Percentiles rank a stretch among this genome's conserved stretches.
Conservation (phyloP, 2,888 invertebrate species). For the Cerceris ruficornis region DNA sequence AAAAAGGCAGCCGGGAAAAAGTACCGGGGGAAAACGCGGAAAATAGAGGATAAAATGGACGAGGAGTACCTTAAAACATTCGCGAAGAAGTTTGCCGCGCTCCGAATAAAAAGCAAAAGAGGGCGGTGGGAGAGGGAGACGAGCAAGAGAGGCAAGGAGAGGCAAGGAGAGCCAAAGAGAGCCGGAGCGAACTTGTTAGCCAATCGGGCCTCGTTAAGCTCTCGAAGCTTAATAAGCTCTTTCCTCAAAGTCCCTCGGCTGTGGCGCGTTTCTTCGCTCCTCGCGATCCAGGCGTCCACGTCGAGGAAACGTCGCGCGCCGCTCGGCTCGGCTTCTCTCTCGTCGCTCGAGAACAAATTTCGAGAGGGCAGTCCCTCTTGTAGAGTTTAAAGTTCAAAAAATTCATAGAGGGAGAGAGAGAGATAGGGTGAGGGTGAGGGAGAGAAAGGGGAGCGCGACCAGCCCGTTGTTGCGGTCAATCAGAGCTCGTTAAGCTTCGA, state of each 20-base stretch:
- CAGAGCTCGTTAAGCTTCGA: conserved; percentile 46
- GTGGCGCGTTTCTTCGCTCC: background rate
- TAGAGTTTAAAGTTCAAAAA: no score
- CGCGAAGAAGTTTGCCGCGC: conserved; percentile 27
- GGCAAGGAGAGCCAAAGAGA: no score
- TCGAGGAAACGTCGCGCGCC: background rate
- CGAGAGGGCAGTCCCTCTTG: no score
- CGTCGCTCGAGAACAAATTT: no score
- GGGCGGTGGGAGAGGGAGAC: background rate
- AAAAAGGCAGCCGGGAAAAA: conserved; percentile 25
- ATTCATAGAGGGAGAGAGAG: background rate
- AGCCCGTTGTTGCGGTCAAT: conserved; percentile 39
- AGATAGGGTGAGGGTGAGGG: background rate
- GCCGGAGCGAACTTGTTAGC: background rate
- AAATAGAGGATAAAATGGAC: conserved; percentile 27
- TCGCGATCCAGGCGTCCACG: background rate
- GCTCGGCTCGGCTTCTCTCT: background rate
- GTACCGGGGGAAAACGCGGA: background rate
- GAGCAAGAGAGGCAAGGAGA: no score
- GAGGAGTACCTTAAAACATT: conserved; percentile 38
- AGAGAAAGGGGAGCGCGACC: conserved; percentile 6
- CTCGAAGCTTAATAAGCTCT: conserved; percentile 19
- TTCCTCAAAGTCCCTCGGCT: background rate
- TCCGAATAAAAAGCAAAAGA: conserved; percentile 11
- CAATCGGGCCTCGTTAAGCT: conserved; percentile 31